Conservation (phyloP, 2,888 invertebrate species). For the Folsomia manolachei region DNA sequence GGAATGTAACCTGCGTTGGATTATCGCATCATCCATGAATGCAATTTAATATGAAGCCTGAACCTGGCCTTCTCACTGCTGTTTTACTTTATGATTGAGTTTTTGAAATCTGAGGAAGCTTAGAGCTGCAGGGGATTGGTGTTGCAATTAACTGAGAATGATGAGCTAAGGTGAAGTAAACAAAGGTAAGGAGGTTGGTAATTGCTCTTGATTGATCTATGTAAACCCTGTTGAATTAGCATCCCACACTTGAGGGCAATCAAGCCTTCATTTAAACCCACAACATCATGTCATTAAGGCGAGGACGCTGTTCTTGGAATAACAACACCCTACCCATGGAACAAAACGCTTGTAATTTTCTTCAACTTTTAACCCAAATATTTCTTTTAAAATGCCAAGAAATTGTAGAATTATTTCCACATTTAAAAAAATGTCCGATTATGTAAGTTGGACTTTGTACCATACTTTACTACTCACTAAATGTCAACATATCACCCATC, state of each 20-base stretch:
- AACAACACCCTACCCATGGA: too few species aligned
- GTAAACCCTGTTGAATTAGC: constrained; percentile 22
- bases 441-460: too few species aligned
- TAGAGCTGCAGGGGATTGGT: background rate
- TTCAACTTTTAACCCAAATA: too few species aligned
- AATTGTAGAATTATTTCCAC: too few species aligned
- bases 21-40: background rate
- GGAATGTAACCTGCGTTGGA: background rate
- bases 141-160: constrained; percentile 36
- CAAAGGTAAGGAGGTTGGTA: constrained; percentile 36
- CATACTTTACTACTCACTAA: too few species aligned
- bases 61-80: too few species aligned
- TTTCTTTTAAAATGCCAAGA: too few species aligned
- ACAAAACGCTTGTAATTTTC: too few species aligned
- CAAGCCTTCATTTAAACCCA: constrained; percentile 26
- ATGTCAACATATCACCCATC: too few species aligned
- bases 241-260: constrained; percentile 23
- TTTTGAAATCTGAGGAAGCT: background rate
- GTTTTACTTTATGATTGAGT: background rate
- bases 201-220: constrained; percentile 49
- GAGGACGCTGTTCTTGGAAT: too few species aligned
- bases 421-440: too few species aligned
- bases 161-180: constrained; percentile 22
- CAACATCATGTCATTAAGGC: background rate
- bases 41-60: background rate